Evolutionary conservation across 2,113 vertebrate genomes (phyloP).

Genomic region (Physeter macrocephalus): DNA sequence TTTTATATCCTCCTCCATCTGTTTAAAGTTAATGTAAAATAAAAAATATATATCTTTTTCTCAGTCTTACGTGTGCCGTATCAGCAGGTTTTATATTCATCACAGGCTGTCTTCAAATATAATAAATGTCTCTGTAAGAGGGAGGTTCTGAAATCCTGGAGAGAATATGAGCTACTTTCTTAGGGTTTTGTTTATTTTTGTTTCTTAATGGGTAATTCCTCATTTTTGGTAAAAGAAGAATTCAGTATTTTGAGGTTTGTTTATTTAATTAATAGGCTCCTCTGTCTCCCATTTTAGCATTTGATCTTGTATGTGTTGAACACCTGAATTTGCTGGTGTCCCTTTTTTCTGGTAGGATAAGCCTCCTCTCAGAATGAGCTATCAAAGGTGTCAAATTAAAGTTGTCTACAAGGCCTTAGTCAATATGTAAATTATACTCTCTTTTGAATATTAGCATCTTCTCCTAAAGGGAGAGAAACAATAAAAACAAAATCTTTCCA

Average conservation of each 20-base stretch:
- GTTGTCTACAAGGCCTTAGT: neutral
- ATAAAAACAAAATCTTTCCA: neutral
- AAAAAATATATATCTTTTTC: conserved; percentile 54
- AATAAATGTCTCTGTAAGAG: conserved; percentile 56
- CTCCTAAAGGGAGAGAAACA: neutral
- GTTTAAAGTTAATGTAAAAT: conserved; percentile 60
- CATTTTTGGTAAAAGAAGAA: conserved; percentile 29
- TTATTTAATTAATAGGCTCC: neutral
- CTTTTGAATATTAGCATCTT: neutral
- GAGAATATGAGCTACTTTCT: conserved; percentile 53
- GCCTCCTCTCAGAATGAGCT: fast-evolving
- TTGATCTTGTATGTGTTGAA: neutral
- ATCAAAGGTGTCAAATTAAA: neutral
- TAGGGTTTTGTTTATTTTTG: conserved; percentile 54
- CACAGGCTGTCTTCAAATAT: conserved; percentile 52
- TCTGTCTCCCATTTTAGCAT: neutral
- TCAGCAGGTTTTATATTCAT: conserved; percentile 67
- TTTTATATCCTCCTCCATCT: conserved; percentile 42
- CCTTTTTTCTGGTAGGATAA: neutral
- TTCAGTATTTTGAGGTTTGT: conserved; percentile 26
- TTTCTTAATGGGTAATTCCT: conserved; percentile 40
- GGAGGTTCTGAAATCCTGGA: conserved; percentile 51
- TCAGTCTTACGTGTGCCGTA: conserved; percentile 39
- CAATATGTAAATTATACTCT: neutral
- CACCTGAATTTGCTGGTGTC: neutral